A percentile compares a stretch with the other conserved stretches of the same genome.
These are phyloP conservation scores for Otis tarda DNA, from an alignment of 2,113 vertebrate species.

Conservation along the genomic window DNA sequence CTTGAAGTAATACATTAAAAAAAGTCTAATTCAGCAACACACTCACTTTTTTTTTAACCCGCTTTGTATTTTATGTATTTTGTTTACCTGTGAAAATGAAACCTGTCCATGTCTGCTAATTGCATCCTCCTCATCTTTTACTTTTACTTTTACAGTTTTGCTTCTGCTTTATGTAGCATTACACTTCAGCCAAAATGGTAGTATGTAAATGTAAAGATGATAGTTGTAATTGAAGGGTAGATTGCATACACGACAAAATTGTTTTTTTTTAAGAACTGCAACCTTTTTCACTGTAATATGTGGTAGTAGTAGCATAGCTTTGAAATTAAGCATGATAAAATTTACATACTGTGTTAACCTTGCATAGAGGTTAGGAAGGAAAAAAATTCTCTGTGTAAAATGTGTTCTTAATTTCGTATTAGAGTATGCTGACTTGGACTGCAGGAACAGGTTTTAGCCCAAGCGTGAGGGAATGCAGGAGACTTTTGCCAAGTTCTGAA, in stretches of 20 bases:
- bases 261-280: not conserved
- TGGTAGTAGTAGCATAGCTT: not conserved
- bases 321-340: slow-evolving; percentile 31
- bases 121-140: not conserved
- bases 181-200: not conserved
- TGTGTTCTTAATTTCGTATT: not conserved
- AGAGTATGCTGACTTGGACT: not conserved
- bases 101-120: not conserved
- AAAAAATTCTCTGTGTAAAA: not conserved
- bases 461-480: not conserved
- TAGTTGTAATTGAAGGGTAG: not conserved
- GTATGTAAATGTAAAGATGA: not conserved
- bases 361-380: not conserved
- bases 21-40: not conserved
- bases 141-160: not conserved
- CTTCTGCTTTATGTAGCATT: not conserved
- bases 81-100: not conserved
- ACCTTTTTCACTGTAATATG: not conserved
- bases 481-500: not conserved
- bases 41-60: not conserved
- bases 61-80: not conserved
- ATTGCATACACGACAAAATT: not conserved
- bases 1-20: not conserved
- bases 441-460: not conserved
- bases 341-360: slow-evolving; percentile 3